Evolutionary conservation across 2,113 vertebrate genomes (phyloP), one percentile per base, ranked within the genome.

Genomic region (Hippocampus mohnikei): DNA sequence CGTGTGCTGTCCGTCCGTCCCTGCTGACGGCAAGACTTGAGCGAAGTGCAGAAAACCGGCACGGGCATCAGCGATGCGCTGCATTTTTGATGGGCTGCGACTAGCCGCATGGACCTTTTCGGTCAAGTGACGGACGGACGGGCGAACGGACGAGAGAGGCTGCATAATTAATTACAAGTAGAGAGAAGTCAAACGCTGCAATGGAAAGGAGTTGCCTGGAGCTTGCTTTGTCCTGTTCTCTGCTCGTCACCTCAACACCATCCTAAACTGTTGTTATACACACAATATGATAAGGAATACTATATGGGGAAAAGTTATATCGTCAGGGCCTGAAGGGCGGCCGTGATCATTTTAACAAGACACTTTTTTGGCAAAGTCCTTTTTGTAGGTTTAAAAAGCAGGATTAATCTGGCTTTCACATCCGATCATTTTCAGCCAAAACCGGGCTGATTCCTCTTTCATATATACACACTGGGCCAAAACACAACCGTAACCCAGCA

Each of bases 41-140:
- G 69, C 37, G 61, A 79, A 71, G 77, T 59, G 60, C 52, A 66
- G 68, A 80, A 70, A 76, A 81, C 29, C 75, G 78, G 67, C 65
- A 74, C 81, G 83, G 79, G 74, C 74, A 78, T 86, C 84, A 82
- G 84, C 80, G 66, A 48, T 60, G 69, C 74, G 81, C 80, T 82
- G 53, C 73, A 84, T 88, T 85, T 88, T 82, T 84, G 76, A 88
- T 87, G 81, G 33, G 69, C 44, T 59, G 64, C 10, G 7, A 21
- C 60, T 42, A 33, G 63, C 61, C 56, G 15, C 15, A 33, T 60
- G 59, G 59, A 20, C 16, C 33, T 61, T 61, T 61, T 61, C 18
- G 3, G 59, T 37, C 59, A 33, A 20, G 10, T 61, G 59, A 37
- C 20, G 29, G 55, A 37, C 16, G 8, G 29, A 0, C 5, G 29